Evolutionary conservation across 2,113 vertebrate genomes (phyloP).

Genomic region (Terrapene triunguis): DNA sequence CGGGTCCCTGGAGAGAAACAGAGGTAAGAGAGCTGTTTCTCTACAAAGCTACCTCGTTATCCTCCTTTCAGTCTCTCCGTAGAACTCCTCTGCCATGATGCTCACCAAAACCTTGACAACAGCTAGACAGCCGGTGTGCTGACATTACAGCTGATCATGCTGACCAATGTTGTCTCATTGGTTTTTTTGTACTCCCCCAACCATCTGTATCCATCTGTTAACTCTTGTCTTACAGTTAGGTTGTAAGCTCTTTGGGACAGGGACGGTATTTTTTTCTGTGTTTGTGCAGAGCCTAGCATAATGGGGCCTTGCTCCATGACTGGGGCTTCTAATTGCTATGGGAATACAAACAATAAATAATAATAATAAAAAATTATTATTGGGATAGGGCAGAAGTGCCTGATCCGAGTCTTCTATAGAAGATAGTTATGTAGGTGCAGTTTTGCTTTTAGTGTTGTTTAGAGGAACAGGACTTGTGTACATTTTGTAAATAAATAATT

Average conservation of each 20-base stretch:
- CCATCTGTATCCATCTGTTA: background rate
- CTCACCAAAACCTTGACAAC: background rate
- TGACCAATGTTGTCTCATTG: background rate
- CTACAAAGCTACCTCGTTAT: background rate
- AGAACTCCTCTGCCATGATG: background rate
- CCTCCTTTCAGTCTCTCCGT: background rate
- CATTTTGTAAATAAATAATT: rapidly evolving
- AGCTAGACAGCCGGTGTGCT: background rate
- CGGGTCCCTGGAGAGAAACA: background rate
- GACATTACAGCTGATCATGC: background rate
- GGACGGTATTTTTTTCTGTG: background rate
- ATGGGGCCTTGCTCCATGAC: background rate
- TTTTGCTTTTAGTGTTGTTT: background rate
- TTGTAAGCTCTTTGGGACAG: background rate
- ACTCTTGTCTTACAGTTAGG: background rate
- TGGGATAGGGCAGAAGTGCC: background rate
- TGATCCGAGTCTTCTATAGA: rapidly evolving
- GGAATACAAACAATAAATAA: background rate
- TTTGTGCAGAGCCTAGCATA: background rate
- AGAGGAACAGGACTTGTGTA: background rate
- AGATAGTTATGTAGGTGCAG: background rate
- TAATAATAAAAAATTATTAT: background rate
- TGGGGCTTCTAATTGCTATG: background rate
- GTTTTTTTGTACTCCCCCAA: background rate
- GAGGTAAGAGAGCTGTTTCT: background rate